These are phyloP conservation scores for Eclectus roratus DNA, from an alignment of 2,113 vertebrate genomes.

Conservation along the genomic window DNA sequence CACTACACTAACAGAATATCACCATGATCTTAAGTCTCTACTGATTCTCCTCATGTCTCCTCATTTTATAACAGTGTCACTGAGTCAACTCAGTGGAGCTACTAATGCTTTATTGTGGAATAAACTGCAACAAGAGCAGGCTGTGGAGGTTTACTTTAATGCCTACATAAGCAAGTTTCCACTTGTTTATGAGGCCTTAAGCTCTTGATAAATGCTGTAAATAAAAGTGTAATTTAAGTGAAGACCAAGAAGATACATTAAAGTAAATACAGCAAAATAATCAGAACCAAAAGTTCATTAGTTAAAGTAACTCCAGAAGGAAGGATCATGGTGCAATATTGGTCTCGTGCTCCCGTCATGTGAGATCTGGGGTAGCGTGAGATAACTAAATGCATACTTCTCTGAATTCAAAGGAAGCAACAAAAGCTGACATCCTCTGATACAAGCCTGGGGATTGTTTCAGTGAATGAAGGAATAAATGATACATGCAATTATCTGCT, in stretches of 20 bases:
- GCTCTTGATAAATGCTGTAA: background rate
- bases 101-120: background rate
- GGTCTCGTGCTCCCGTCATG: background rate
- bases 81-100: background rate
- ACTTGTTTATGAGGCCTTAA: background rate
- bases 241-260: background rate
- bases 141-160: background rate
- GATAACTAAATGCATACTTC: background rate
- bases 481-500: background rate
- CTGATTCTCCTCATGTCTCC: background rate
- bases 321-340: background rate
- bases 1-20: too few relatives aligned
- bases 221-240: background rate
- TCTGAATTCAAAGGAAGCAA: background rate
- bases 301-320: background rate
- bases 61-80: background rate
- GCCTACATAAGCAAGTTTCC: background rate
- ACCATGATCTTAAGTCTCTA: background rate
- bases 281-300: background rate
- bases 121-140: background rate
- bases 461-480: background rate
- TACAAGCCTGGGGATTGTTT: background rate
- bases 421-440: background rate
- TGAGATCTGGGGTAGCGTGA: background rate
- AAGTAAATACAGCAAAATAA: background rate